These are phyloP conservation scores for Tipula vernalis DNA, from an alignment of 2,888 invertebrate species.

Conservation along the genomic window DNA sequence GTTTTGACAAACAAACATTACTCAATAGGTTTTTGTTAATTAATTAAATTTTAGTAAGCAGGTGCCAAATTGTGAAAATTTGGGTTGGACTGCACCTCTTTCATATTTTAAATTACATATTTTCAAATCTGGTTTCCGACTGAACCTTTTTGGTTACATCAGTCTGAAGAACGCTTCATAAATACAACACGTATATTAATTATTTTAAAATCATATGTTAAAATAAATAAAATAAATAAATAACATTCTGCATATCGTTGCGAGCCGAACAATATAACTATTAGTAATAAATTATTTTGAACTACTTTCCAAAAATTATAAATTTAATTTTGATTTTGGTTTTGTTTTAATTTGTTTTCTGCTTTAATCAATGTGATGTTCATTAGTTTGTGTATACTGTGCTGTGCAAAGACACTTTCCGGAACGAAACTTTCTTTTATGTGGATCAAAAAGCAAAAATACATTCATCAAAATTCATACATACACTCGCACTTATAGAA, in stretches of 20 bases:
- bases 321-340: background rate
- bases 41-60: no score
- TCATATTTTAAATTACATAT: no score
- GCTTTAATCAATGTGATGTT: background rate
- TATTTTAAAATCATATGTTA: no score
- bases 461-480: background rate
- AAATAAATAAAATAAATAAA: no score
- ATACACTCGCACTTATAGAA: background rate
- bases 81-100: no score
- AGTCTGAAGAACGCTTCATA: no score
- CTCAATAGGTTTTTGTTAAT: no score
- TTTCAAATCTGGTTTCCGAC: no score
- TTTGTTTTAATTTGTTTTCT: background rate
- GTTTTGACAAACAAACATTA: no score
- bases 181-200: no score
- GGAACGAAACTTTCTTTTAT: background rate
- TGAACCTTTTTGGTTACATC: no score
- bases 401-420: background rate
- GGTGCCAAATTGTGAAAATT: no score
- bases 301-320: background rate
- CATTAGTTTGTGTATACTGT: background rate
- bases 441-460: background rate
- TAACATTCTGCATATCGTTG: background rate
- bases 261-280: background rate
- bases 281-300: background rate